A percentile compares a stretch with the other conserved stretches of the same genome.
phyloP scores from a whole-genome alignment of 2,888 invertebrate genomes.

The Panzeria rudis region DNA sequence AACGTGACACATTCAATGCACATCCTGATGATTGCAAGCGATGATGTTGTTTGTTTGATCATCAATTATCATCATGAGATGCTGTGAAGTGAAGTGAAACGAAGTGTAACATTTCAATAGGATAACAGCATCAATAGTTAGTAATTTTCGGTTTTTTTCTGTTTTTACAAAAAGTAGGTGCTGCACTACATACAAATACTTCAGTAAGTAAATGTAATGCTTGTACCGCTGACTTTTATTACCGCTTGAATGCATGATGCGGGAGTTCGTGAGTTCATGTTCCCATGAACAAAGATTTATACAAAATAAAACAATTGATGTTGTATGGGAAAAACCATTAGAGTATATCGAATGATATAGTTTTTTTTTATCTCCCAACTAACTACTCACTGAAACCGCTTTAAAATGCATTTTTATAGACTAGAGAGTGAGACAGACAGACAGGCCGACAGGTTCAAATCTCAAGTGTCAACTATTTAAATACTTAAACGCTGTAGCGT shows the following conservation, averaged over 20 bases:
- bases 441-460: not conserved
- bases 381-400: too few relatives aligned
- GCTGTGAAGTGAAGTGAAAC: slow-evolving; percentile 74
- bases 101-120: slow-evolving; percentile 75
- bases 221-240: slow-evolving; percentile 55
- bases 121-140: slow-evolving; percentile 71
- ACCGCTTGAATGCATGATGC: slow-evolving; percentile 67
- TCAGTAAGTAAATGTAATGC: slow-evolving; percentile 28
- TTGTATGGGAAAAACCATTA: slow-evolving; percentile 63
- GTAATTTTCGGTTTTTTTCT: slow-evolving; percentile 1
- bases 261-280: slow-evolving; percentile 70
- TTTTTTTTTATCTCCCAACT: slow-evolving; percentile 3
- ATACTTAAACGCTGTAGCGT: slow-evolving; percentile 49
- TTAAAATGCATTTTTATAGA: slow-evolving; percentile 41
- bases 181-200: slow-evolving; percentile 40
- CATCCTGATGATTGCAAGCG: slow-evolving; percentile 43
- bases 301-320: slow-evolving; percentile 50
- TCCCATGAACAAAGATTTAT: slow-evolving; percentile 66
- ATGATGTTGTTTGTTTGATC: slow-evolving; percentile 44
- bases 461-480: slow-evolving; percentile 58
- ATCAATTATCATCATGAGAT: slow-evolving; percentile 65
- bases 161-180: slow-evolving; percentile 17
- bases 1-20: slow-evolving; percentile 61
- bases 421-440: not conserved
- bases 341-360: slow-evolving; percentile 57